Base-by-base conservation (phyloP, 1,140 invertebrate genomes). In the Pseudoatta argentina region DNA sequence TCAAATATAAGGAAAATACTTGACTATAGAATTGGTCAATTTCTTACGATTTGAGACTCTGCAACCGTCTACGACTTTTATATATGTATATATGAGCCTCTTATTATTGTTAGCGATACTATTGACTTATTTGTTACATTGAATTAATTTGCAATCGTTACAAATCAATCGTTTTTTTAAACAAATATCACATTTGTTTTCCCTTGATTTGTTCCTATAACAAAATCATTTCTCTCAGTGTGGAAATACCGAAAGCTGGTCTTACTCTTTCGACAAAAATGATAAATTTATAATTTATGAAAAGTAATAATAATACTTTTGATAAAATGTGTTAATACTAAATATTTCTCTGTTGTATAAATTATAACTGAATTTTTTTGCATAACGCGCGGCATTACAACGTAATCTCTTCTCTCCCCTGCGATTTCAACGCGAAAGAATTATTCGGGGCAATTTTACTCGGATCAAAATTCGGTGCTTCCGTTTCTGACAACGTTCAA, bases 381-480 rank as follows among this genome's bases (percentile, higher is more conserved):
- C 51, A 48, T 48, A 81, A 51, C 27, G 14, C 21, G 48, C 7
- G 12, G 27, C 10, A 67, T 79, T 79, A 24, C 44, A 18, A 14
- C 24, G 27, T 39, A 44, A 53, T 30, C 66, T 30, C 39, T 24
- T 34, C n/a, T 8, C 39, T 8, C 30, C 10, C 6, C 12, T 59
- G 63, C 18, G 59, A 57, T 78, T 61, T 71, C 53, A 66, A 16
- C 66, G 63, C 71, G 44, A 34, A 63, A 83, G 66, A 83, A 83
- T 71, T 51, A 63, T 76, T 27, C 72, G 85, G 27, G 64, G 30
- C 88, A 86, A 86, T 89, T 89, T 89, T 87, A 78, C 75, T 63
- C 87, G 76, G 88, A 89, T 89, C 88, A 89, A 89, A 89, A 89
- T 83, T 89, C 85, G 85, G 75, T n/a, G 39, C 57, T 77, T 85